A percentile compares a stretch with the other conserved stretches of the same genome.
These are phyloP conservation scores for Halcyon senegalensis DNA, from an alignment of 2,113 vertebrate species.

Conservation along the genomic window DNA sequence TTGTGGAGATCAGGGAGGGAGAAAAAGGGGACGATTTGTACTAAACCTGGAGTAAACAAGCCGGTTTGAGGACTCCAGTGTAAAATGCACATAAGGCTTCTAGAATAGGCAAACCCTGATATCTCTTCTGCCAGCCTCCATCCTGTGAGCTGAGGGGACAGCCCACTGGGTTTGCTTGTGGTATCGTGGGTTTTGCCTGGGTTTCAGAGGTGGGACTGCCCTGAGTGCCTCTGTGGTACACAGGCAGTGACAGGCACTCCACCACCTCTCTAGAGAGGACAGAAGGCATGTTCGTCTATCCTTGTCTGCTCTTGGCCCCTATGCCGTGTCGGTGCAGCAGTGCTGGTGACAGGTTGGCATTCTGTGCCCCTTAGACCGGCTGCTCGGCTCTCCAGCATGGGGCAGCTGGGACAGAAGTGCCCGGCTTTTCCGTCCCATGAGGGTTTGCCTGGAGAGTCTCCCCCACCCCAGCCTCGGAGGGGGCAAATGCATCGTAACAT, in stretches of 20 bases:
- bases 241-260: background rate
- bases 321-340: fast-evolving
- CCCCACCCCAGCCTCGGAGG: fast-evolving
- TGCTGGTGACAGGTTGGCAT: background rate
- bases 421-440: background rate
- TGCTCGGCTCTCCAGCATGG: background rate
- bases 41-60: background rate
- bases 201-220: background rate
- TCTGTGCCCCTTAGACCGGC: fast-evolving
- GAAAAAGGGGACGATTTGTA: background rate
- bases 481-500: background rate
- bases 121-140: background rate
- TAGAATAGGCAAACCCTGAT: background rate
- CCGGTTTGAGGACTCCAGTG: background rate
- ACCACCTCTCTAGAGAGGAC: background rate
- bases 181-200: background rate
- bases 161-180: background rate
- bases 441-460: background rate
- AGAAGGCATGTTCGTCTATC: background rate
- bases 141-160: background rate
- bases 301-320: background rate
- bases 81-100: background rate
- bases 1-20: background rate
- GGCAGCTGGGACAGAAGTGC: background rate
- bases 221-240: background rate